A percentile compares a stretch with the other conserved stretches of the same genome.
Evolutionary conservation across 2,797 vertebrate species (phyloP).

Genomic region (Sylvia borin): DNA sequence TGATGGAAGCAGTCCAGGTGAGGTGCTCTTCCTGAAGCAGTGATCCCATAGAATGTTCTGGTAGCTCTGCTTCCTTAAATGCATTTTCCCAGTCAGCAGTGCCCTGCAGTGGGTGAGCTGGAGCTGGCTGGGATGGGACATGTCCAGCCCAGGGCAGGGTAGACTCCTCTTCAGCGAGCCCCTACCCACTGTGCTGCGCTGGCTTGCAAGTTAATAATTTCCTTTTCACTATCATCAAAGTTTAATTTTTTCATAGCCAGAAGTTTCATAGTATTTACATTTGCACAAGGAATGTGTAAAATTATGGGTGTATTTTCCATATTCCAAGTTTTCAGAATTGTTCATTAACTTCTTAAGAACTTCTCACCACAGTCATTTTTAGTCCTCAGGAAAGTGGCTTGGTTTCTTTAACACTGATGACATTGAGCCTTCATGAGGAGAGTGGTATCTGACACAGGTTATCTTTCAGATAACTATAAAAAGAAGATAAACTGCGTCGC

Average conservation of each 20-base stretch:
- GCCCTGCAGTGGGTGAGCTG: accelerated
- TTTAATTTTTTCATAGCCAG: neutral
- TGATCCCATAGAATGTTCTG: no score
- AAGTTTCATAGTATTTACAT: neutral
- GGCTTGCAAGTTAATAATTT: neutral
- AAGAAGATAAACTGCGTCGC: neutral
- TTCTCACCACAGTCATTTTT: neutral
- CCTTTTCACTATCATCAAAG: neutral
- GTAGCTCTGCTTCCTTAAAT: neutral
- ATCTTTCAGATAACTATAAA: neutral
- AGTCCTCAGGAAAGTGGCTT: neutral
- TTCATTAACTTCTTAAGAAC: neutral
- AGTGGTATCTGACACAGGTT: neutral
- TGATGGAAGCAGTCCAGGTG: no score
- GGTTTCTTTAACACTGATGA: neutral
- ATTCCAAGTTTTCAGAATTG: neutral
- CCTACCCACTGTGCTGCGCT: accelerated
- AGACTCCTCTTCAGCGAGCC: accelerated
- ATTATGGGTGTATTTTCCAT: neutral
- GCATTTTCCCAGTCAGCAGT: accelerated
- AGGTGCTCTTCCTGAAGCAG: no score
- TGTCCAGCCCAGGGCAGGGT: accelerated
- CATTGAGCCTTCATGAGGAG: neutral
- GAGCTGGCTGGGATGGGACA: accelerated
- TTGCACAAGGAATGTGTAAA: neutral